A percentile compares a stretch with the other conserved stretches of the same genome.
Conservation (phyloP, 2,113 vertebrate genomes). For the Penelope pileata region DNA sequence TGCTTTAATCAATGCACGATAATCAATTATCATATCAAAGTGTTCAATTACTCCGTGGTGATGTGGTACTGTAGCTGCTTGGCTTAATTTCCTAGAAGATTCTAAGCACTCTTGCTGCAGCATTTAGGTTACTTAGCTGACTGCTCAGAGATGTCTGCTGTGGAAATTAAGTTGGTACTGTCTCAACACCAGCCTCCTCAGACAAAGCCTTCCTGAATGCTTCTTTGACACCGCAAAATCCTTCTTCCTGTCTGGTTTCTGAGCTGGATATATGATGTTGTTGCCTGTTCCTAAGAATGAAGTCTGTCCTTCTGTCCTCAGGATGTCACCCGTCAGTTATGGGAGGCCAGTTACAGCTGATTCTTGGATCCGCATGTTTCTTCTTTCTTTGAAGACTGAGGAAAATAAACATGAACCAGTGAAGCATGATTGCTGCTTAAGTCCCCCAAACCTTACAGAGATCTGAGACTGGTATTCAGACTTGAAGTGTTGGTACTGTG, state of each 20-base stretch:
- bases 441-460: not conserved
- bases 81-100: conserved; percentile 38
- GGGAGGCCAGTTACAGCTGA: not conserved
- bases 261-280: not conserved
- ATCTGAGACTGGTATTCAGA: not conserved
- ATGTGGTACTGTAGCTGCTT: conserved; percentile 34
- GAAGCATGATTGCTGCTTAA: not conserved
- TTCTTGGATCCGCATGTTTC: not conserved
- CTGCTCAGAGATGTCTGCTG: conserved; percentile 7
- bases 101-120: not conserved
- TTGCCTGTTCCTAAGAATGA: not conserved
- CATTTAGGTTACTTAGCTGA: not conserved
- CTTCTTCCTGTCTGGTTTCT: not conserved
- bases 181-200: not conserved
- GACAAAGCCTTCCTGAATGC: not conserved
- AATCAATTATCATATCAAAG: conserved; percentile 77
- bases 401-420: not conserved
- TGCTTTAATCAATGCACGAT: conserved; percentile 64
- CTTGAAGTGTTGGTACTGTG: not conserved
- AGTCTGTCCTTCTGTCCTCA: not conserved
- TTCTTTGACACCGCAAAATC: not conserved
- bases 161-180: not conserved
- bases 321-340: not conserved
- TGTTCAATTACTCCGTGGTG: conserved; percentile 14
- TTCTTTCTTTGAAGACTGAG: not conserved